Conservation (phyloP, 2,888 invertebrate species). For the Euplexia lucipara region DNA sequence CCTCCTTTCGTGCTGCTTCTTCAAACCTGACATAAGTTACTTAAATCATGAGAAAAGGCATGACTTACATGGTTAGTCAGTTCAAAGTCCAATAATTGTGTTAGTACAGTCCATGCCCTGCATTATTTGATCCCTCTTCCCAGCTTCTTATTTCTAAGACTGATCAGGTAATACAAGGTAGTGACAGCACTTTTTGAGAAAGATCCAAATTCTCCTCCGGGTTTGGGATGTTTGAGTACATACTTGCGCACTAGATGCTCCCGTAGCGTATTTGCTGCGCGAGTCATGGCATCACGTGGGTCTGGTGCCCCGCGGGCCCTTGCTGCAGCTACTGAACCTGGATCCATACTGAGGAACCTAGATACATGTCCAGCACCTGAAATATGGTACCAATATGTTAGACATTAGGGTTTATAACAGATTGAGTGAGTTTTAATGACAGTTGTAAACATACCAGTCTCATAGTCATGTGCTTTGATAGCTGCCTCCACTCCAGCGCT, state of each 20-base stretch:
- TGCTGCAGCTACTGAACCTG: slow-evolving; percentile 92
- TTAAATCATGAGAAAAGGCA: too few species aligned
- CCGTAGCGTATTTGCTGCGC: slow-evolving; percentile 82
- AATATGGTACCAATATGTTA: neutral
- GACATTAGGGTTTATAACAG: too few species aligned
- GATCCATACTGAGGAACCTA: slow-evolving; percentile 98
- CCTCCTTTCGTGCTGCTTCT: slow-evolving; percentile 96
- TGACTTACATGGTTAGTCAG: too few species aligned
- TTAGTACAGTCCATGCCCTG: too few species aligned
- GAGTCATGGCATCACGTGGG: slow-evolving; percentile 81
- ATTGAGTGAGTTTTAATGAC: too few species aligned
- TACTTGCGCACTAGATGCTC: slow-evolving; percentile 83
- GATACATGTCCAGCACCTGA: slow-evolving; percentile 98
- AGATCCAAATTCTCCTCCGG: too few species aligned
- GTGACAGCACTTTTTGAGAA: too few species aligned
- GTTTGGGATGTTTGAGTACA: slow-evolving; percentile 17
- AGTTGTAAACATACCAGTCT: slow-evolving; percentile 91
- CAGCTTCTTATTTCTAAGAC: too few species aligned
- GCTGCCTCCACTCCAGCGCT: slow-evolving; percentile 99
- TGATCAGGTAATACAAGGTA: too few species aligned
- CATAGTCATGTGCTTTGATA: slow-evolving; percentile 98
- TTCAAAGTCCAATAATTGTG: too few species aligned
- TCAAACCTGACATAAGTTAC: slow-evolving; percentile 92
- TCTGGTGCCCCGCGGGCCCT: slow-evolving; percentile 84
- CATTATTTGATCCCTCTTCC: too few species aligned